Base-by-base conservation (phyloP, 2,797 vertebrate genomes). In the Sorex maritimensis region DNA sequence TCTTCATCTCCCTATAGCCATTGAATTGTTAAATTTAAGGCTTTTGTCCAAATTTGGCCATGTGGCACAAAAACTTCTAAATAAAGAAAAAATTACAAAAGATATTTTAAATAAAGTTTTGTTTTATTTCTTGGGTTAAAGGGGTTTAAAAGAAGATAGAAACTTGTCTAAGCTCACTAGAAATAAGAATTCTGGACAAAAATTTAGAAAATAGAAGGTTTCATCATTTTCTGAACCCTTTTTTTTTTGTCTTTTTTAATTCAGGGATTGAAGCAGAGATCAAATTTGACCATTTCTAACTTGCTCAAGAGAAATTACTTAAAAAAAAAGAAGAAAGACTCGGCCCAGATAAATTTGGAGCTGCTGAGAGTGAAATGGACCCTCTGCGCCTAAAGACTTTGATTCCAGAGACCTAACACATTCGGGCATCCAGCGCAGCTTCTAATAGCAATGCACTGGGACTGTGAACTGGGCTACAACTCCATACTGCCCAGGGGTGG, bases 101-200 rank as follows among this genome's bases (percentile, higher is more conserved):
- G 38, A 81, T 78, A 91, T 55, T 88, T 92, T 34, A 92, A 88
- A 88, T 38, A 92, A 88, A 52, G 12, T 26, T 81, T 88, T 34
- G 34, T 93, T 68, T 65, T 14, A 81, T 89, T 71, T 90, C 46
- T 49, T 91, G 79, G 24, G 34, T 34, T 34, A 34, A 73, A 75
- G 89, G 61, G 61, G 58, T 58, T 58, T 17, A 14, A 82, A 6
- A 72, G 78, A 65, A 9, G 73, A 52, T 55, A 71, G 65, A 94
- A 86, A 86, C 9, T 81, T 2, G 72, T 58, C 68, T 92, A n/a
- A 67, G 24, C 26, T n/a, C n/a, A 23, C 28, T 68, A 68, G 11
- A 68, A 68, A 28, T 68, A n/a, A 30, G 28, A 28, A 30, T 30
- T 68, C 2, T 68, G n/a, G 28, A 24, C 4, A 68, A n/a, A 68